Base-by-base conservation (phyloP, 2,113 vertebrate genomes). In the Mugil cephalus region DNA sequence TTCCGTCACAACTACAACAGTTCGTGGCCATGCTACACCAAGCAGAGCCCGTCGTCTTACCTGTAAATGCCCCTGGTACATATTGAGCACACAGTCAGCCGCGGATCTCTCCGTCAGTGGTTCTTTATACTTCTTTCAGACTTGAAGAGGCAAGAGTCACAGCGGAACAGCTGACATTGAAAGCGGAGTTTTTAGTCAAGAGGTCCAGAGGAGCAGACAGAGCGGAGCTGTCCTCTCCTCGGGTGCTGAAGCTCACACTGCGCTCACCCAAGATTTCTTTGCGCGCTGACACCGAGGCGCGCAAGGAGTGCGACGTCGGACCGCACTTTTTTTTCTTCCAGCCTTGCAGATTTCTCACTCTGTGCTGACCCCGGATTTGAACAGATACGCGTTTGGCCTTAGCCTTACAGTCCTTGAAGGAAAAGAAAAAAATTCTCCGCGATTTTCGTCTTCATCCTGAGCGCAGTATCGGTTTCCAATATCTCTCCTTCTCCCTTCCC, bases 31-130 rank as follows among this genome's bases (percentile, higher is more conserved):
- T 72, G 66, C 17, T 42, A 14, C 34, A 42, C 51, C 4, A 19
- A 45, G 34, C 13, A 38, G 24, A 63, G 21, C 34, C 61, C 13
- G 48, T 17, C 10, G 8, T 36, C 91, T 94, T 93, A 94, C 94
- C 94, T 94, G 94, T 88, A 93, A 91, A 89, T 95, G 94, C 72
- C 94, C 94, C 94, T 94, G 94, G 94, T 94, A 95, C 94, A 95
- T 95, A 93, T 91, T 95, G 93, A 94, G 92, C 73, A 43, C 75
- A 81, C 83, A 85, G 79, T 87, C 52, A 63, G 78, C 67, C 48
- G 59, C 83, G 60, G 84, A 82, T 75, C 82, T 87, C 85, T 86
- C 87, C 81, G 58, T 84, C 70, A 46, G 70, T 12, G 74, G 82
- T 58, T 88, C 42, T 82, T 81, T 38, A 82, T 73, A 71, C 84